Evolutionary conservation across 2,888 invertebrate species (phyloP).

Genomic region (Acronicta leporina): DNA sequence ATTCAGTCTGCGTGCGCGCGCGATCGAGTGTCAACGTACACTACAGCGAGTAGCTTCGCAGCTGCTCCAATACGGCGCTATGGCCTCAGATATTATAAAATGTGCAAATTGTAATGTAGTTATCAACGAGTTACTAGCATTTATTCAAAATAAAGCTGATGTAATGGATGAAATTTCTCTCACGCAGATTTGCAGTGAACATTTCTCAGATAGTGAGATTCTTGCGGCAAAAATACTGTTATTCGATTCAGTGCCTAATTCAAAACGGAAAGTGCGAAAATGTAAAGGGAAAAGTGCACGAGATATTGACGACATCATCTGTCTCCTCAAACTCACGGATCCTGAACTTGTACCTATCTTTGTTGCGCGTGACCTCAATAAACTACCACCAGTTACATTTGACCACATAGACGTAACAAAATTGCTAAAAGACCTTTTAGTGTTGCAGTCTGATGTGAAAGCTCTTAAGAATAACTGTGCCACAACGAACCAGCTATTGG

Average conservation of each 20-base stretch:
- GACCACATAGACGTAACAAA: conserved; percentile 10
- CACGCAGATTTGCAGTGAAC: conserved; percentile 9
- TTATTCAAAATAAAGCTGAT: conserved; percentile 19
- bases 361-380: conserved; percentile 1
- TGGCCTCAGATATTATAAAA: conserved; percentile 16
- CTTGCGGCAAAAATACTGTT: conserved; percentile 5
- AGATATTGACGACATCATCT: conserved; percentile 7
- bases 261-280: conserved; percentile 4
- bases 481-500: neutral
- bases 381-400: conserved; percentile 6
- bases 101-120: conserved; percentile 24
- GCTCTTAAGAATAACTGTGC: conserved; percentile 6
- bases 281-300: conserved; percentile 11
- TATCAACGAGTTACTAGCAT: conserved; percentile 20
- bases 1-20: too few relatives aligned
- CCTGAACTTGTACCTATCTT: conserved; percentile 1
- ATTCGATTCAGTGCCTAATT: conserved; percentile 7
- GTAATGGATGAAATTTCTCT: conserved; percentile 16
- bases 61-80: neutral
- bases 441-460: conserved; percentile 5
- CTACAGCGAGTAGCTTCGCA: too few relatives aligned
- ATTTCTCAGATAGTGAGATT: conserved; percentile 5
- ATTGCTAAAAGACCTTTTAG: conserved; percentile 4
- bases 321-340: conserved; percentile 3
- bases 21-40: too few relatives aligned